These are phyloP conservation scores for Hypomecis punctinalis DNA, from an alignment of 2,888 invertebrate genomes.

Conservation along the genomic window DNA sequence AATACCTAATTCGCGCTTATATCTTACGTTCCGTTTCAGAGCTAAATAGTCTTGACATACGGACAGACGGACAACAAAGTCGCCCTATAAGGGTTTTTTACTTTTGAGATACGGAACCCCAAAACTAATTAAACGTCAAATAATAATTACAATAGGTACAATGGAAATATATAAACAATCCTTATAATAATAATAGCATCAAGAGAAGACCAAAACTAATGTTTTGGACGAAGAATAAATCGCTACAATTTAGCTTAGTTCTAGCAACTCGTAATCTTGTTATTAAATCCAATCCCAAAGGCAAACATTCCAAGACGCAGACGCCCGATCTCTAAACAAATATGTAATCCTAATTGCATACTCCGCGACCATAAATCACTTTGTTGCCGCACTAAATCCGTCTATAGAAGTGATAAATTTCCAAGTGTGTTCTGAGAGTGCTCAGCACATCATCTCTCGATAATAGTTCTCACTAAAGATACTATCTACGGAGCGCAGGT, in stretches of 20 bases:
- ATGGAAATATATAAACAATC: no score
- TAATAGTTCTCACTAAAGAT: constrained; percentile 33
- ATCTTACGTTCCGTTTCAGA: no score
- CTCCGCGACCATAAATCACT: constrained; percentile 46
- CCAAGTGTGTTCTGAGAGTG: constrained; percentile 39
- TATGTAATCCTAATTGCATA: constrained; percentile 34
- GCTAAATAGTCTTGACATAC: no score
- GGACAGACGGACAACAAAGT: no score
- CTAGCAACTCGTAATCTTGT: constrained; percentile 2
- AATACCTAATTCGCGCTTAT: no score
- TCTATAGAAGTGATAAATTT: constrained; percentile 52
- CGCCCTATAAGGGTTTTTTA: no score
- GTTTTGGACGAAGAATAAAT: not conserved
- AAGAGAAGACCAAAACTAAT: not conserved
- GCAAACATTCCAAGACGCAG: constrained; percentile 23
- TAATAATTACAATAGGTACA: no score
- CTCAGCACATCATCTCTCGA: constrained; percentile 42
- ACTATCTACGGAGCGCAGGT: no score
- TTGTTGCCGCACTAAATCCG: constrained; percentile 53
- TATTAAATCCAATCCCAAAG: constrained; percentile 20
- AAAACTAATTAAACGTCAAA: no score
- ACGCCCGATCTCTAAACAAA: constrained; percentile 25
- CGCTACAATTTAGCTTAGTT: not conserved
- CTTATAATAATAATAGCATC: no score
- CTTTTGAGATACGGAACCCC: no score